Evolutionary conservation across 2,888 invertebrate species (phyloP).

Genomic region (Dioctria linearis): DNA sequence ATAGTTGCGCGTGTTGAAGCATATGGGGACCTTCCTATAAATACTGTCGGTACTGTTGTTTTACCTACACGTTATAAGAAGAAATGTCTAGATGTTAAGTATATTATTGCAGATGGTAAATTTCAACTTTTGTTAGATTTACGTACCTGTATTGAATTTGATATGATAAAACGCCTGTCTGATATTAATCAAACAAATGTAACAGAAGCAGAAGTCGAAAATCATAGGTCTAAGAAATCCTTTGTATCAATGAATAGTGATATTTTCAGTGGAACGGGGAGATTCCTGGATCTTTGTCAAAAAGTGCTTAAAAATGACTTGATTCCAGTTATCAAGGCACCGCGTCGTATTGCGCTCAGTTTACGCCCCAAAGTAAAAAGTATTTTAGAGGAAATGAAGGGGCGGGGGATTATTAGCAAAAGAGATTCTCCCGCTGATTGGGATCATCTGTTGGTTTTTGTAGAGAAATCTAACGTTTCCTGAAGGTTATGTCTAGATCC

Average conservation of each 20-base stretch:
- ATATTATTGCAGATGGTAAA: background rate
- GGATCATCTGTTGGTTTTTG: slow-evolving; percentile 54
- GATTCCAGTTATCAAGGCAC: slow-evolving; percentile 49
- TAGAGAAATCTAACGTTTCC: slow-evolving; percentile 41
- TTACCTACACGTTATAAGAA: background rate
- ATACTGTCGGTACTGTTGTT: too few species aligned
- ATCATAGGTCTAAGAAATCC: background rate
- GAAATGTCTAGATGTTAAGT: background rate
- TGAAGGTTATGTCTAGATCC: slow-evolving; percentile 49
- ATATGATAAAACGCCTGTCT: background rate
- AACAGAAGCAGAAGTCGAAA: background rate
- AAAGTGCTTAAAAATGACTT: slow-evolving; percentile 35
- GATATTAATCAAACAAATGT: background rate
- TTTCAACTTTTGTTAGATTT: background rate
- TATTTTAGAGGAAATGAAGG: slow-evolving; percentile 56
- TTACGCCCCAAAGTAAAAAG: slow-evolving; percentile 57
- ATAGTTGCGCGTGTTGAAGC: too few species aligned
- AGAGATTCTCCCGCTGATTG: slow-evolving; percentile 44
- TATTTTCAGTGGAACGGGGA: slow-evolving; percentile 44
- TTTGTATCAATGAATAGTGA: slow-evolving; percentile 26
- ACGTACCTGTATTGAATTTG: background rate
- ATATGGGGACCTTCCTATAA: too few species aligned
- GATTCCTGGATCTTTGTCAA: slow-evolving; percentile 48
- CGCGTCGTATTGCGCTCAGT: slow-evolving; percentile 58
- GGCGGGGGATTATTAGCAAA: slow-evolving; percentile 58